Percentiles rank a stretch among this genome's conserved stretches.
Conservation (phyloP, 2,113 vertebrate species). For the Marmota monax region DNA sequence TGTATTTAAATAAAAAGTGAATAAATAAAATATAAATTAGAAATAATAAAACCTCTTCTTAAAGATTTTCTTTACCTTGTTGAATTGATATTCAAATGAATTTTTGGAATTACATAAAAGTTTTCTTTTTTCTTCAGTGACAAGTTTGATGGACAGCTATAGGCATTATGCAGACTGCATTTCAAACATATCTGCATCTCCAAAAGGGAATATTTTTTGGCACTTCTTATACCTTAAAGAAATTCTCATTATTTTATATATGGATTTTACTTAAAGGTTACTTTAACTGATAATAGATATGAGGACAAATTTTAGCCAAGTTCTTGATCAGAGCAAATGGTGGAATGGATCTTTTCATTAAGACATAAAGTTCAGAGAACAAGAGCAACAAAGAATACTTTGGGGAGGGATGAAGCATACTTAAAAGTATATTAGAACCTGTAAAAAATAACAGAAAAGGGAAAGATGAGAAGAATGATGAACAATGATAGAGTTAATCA, state of each 20-base stretch:
- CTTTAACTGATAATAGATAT: background rate
- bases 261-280: background rate
- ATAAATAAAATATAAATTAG: background rate
- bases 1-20: background rate
- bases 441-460: background rate
- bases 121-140: background rate
- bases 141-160: background rate
- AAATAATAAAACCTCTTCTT: background rate
- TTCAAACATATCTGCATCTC: background rate
- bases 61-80: background rate
- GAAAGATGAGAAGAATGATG: background rate
- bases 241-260: background rate
- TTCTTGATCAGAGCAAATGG: background rate
- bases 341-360: background rate
- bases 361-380: background rate
- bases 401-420: background rate
- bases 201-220: background rate
- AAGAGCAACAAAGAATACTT: background rate
- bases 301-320: background rate
- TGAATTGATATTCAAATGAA: background rate
- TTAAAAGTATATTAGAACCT: background rate
- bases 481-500: background rate
- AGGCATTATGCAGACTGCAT: background rate
- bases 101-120: background rate
- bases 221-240: background rate